Evolutionary conservation across 2,113 vertebrate genomes (phyloP), one percentile per base, ranked within the genome.

Genomic region (Motacilla alba): DNA sequence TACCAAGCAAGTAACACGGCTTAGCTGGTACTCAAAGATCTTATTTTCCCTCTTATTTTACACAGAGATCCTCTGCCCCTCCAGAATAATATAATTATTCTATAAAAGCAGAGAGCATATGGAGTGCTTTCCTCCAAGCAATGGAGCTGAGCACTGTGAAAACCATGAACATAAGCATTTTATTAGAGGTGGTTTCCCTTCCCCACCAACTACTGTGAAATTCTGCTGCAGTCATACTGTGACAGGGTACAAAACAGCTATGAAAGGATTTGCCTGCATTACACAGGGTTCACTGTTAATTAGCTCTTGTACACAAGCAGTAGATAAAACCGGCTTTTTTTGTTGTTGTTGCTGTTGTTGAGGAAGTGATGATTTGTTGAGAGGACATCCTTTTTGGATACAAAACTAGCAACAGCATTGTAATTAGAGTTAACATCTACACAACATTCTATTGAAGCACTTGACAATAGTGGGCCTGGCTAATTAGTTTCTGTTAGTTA

Each of bases 401-500:
- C 55, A 90, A 95, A 95, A 94, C 85, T 87, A 93, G 73, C 84
- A 87, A 64, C 19, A 97, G 75, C 80, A 86, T 43, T 93, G 72
- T n/a, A 92, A 97, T 97, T 93, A 62, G 27, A 96, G 64, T 96
- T 97, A 97, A 97, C 96, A 95, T 95, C 94, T 64, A 94, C 91
- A 85, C 72, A 84, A 74, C 76, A 82, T 79, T 97, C 96, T 85
- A 80, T 79, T 80, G 70, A 96, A 95, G 95, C 90, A 90, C 82
- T 96, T 91, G 96, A 96, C 94, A 94, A 90, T 20, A n/a, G 93
- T 92, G 85, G 87, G 95, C 80, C 52, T 58, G 66, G 83, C 89
- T 98, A 97, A 98, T 97, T 97, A 97, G 80, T 87, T 96, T 91
- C 92, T 84, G 79, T 97, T 96, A 94, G 87, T 96, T 97, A 97